Evolutionary conservation across 2,888 invertebrate genomes (phyloP).

Genomic region (Clusia tigrina): DNA sequence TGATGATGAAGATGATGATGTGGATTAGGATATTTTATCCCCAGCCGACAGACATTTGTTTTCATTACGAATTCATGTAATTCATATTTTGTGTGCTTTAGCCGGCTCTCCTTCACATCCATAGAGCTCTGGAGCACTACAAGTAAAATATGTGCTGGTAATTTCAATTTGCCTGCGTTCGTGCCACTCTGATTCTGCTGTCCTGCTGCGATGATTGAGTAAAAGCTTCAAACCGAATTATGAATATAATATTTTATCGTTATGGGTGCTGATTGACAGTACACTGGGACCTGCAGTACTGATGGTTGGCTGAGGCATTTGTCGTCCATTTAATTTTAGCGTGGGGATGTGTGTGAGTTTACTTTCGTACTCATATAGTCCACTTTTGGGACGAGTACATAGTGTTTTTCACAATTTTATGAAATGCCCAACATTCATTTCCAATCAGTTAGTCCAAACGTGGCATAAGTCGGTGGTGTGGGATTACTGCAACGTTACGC

Average conservation of each 20-base stretch:
- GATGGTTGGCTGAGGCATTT: background rate
- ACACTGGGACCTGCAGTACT: background rate
- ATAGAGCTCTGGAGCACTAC: too few species aligned
- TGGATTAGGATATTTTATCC: constrained; percentile 33
- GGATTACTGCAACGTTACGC: too few species aligned
- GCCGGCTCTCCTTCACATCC: constrained; percentile 11
- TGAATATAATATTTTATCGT: constrained; percentile 7
- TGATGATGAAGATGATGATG: constrained; percentile 9
- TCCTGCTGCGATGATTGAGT: constrained; percentile 6
- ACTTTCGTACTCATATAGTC: background rate
- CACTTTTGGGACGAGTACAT: background rate
- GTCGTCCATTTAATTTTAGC: background rate
- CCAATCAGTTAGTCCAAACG: too few species aligned
- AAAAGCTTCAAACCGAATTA: constrained; percentile 8
- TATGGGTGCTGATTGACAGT: too few species aligned
- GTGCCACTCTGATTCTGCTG: constrained; percentile 13
- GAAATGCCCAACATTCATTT: background rate
- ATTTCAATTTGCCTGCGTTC: constrained; percentile 27
- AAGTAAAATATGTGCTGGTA: constrained; percentile 16
- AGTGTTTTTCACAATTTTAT: background rate
- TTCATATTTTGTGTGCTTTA: constrained; percentile 31
- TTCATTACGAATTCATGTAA: constrained; percentile 55
- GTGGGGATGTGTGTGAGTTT: background rate
- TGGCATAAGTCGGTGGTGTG: too few species aligned
- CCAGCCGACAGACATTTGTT: constrained; percentile 56